A percentile compares a stretch with the other conserved stretches of the same genome.
Conservation (phyloP, 1,140 invertebrate genomes). For the Diorhabda sublineata region DNA sequence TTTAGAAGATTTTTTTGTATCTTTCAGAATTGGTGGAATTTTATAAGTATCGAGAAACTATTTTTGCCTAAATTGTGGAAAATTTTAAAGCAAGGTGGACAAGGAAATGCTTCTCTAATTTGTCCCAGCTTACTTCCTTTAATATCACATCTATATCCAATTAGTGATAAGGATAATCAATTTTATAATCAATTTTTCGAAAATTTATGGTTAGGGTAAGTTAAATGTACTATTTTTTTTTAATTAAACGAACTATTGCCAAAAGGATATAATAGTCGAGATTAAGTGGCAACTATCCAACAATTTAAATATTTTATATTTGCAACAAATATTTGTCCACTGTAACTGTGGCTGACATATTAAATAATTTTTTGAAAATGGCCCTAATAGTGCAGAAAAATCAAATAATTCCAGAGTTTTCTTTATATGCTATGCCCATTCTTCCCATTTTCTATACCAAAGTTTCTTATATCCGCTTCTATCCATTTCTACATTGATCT, state of each 20-base stretch:
- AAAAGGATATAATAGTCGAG: no score
- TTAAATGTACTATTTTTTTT: slow-evolving; percentile 16
- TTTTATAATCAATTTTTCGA: slow-evolving; percentile 68
- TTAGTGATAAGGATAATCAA: slow-evolving; percentile 47
- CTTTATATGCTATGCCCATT: no score
- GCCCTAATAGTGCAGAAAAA: no score
- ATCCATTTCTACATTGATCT: no score
- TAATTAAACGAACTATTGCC: neutral
- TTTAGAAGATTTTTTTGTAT: neutral
- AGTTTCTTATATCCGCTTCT: no score
- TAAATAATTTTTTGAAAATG: no score
- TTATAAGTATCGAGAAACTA: slow-evolving; percentile 65
- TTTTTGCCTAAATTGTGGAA: slow-evolving; percentile 67
- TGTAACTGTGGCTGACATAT: no score
- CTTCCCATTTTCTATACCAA: no score
- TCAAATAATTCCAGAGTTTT: no score
- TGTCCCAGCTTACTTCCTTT: slow-evolving; percentile 72
- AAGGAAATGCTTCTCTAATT: slow-evolving; percentile 64
- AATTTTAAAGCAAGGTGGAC: slow-evolving; percentile 62
- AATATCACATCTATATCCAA: slow-evolving; percentile 60
- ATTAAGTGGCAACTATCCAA: no score
- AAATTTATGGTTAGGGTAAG: slow-evolving; percentile 61
- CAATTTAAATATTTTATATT: no score
- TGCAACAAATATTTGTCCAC: no score
- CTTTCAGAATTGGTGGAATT: slow-evolving; percentile 63